Percentiles rank a stretch among this genome's conserved stretches.
Conservation (phyloP, 2,888 invertebrate species). For the Leptinotarsa haldemani region DNA sequence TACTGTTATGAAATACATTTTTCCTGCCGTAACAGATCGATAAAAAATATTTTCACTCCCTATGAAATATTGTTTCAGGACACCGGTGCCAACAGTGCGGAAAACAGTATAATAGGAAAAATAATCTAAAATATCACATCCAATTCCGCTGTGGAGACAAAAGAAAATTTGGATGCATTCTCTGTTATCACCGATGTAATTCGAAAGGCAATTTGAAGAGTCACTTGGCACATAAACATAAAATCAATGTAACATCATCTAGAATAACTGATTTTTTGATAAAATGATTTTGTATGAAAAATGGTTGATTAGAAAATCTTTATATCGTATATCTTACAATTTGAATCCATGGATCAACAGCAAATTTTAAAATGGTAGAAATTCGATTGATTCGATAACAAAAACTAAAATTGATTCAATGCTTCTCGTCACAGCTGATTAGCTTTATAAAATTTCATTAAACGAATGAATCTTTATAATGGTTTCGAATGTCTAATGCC, state of each 20-base stretch:
- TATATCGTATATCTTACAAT: neutral
- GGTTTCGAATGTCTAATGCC: too few relatives aligned
- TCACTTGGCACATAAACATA: conserved; percentile 49
- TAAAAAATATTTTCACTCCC: neutral
- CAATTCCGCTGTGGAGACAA: conserved; percentile 39
- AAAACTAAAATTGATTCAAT: too few relatives aligned
- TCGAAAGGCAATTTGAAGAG: conserved; percentile 51
- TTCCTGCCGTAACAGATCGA: neutral
- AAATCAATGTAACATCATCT: conserved; percentile 24
- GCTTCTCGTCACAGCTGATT: too few relatives aligned
- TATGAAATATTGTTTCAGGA: conserved; percentile 20
- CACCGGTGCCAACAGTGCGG: conserved; percentile 31
- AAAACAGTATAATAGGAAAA: conserved; percentile 30
- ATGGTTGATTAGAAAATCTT: neutral
- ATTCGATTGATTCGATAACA: too few relatives aligned
- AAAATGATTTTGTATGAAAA: conserved; percentile 3
- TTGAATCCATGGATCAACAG: neutral
- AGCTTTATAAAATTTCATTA: too few relatives aligned
- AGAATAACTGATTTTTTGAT: conserved; percentile 24
- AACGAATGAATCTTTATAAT: too few relatives aligned
- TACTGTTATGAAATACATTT: too few relatives aligned
- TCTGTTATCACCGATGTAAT: conserved; percentile 48
- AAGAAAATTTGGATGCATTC: conserved; percentile 44
- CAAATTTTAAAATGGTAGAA: too few relatives aligned
- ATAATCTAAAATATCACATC: conserved; percentile 32